phyloP scores from a whole-genome alignment of 2,888 invertebrate species.

The Thecocarcelia acutangulata region DNA sequence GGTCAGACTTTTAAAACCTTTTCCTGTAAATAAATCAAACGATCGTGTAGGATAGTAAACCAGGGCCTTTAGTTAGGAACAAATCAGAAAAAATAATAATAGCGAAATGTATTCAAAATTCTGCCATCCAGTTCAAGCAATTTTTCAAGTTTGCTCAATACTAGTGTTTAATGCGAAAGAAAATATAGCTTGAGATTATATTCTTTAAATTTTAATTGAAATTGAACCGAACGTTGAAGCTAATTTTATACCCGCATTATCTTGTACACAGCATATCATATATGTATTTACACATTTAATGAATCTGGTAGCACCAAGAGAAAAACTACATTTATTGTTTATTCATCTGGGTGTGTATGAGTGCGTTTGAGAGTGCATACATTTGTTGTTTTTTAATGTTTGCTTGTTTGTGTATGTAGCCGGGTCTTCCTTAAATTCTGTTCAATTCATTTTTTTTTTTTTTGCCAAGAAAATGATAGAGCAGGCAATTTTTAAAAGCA shows the following conservation, averaged over 20 bases:
- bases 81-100: no score
- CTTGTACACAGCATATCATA: not conserved
- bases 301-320: constrained; percentile 24
- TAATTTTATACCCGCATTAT: not conserved
- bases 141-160: no score
- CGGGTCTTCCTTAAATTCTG: constrained; percentile 64
- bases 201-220: no score
- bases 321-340: constrained; percentile 29
- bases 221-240: no score
- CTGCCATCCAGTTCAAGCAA: no score
- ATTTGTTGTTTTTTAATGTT: constrained; percentile 35
- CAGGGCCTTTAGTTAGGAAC: no score
- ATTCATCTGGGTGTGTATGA: constrained; percentile 31
- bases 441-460: constrained; percentile 38
- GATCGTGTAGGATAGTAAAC: no score
- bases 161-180: no score
- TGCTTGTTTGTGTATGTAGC: constrained; percentile 47
- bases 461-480: constrained; percentile 16
- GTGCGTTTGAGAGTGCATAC: constrained; percentile 37
- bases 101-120: no score
- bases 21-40: no score
- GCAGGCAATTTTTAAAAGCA: constrained; percentile 18
- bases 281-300: not conserved
- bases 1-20: no score
- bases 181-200: no score